Evolutionary conservation across 2,797 vertebrate species (phyloP), one percentile per base, ranked within the genome.

Genomic region (Chaetodon trifasciatus): DNA sequence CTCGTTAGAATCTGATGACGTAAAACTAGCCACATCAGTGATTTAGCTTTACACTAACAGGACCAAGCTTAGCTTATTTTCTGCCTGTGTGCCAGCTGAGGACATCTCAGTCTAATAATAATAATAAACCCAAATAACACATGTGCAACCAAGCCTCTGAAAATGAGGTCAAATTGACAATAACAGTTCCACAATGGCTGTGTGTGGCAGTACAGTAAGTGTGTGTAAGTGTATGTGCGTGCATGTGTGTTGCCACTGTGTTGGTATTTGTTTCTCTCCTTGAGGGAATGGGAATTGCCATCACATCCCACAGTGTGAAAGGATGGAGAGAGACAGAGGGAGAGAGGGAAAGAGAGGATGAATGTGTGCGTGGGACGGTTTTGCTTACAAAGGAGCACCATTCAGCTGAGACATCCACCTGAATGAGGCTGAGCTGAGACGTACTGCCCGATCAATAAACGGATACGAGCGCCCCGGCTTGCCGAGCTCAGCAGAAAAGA

Each of bases 401-500:
- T 84, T 83, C 76, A 84, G 81, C 81, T 57, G 79, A 86, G 85
- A 84, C 77, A 32, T 87, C 72, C 75, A 67, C 76, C 75, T 90
- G 86, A 91, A 90, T 86, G 83, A 88, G 82, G 78, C 63, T 32
- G 53, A 85, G 79, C 82, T 37, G 66, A 90, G 88, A 89, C 83
- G 15, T 76, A 74, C 63, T 56, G 81, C 57, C 66, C 2, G 60
- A 92, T 91, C 86, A 37, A 92, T 88, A 78, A 78, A 83, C 65
- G 79, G 81, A 89, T 88, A 82, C 78, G 32, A 82, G 86, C 23
- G 6, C 61, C 62, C 46, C 68, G 76, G 74, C 77, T 12, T 89
- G 81, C 77, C 47, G 19, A 87, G 86, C 81, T 88, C 82, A 88
- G 90, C 90, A 89, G 73, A 81, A 85, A 75, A 79, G 32, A 66